phyloP scores from a whole-genome alignment of 2,888 invertebrate genomes.

The Phania funesta region DNA sequence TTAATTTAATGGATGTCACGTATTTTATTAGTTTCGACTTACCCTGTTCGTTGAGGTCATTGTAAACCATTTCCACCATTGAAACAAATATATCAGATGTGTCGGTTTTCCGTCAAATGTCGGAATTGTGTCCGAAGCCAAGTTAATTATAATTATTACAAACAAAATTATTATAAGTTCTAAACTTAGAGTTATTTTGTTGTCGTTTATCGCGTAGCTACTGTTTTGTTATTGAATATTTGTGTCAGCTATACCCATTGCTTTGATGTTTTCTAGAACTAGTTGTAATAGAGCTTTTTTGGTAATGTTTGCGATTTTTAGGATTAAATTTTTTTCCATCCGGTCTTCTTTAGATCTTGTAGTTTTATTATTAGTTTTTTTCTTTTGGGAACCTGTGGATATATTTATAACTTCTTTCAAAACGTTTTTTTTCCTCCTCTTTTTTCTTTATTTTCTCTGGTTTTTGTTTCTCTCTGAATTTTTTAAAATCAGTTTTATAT shows the following conservation, averaged over 20 bases:
- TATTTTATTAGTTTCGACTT: conserved; percentile 2
- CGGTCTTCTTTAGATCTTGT: too few species aligned
- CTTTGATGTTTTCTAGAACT: too few species aligned
- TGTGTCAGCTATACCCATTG: too few species aligned
- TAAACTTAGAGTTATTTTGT: not conserved
- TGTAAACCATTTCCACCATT: conserved; percentile 8
- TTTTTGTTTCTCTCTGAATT: too few species aligned
- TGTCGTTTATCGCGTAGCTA: too few species aligned
- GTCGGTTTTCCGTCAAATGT: conserved; percentile 6
- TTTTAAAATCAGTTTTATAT: not conserved
- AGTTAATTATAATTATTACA: not conserved
- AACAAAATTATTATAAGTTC: not conserved
- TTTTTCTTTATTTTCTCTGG: not conserved
- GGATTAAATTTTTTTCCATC: too few species aligned
- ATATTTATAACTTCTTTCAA: not conserved
- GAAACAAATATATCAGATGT: not conserved
- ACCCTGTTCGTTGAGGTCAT: not conserved
- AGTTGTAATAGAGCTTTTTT: too few species aligned
- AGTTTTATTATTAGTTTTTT: too few species aligned
- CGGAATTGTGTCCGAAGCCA: conserved; percentile 8
- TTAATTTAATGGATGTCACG: not conserved
- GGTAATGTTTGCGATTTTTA: too few species aligned
- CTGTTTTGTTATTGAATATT: too few species aligned
- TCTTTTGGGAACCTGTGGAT: too few species aligned
- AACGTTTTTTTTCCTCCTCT: not conserved